Evolutionary conservation across 2,797 vertebrate genomes (phyloP).

Genomic region (Nyctalus aviator): DNA sequence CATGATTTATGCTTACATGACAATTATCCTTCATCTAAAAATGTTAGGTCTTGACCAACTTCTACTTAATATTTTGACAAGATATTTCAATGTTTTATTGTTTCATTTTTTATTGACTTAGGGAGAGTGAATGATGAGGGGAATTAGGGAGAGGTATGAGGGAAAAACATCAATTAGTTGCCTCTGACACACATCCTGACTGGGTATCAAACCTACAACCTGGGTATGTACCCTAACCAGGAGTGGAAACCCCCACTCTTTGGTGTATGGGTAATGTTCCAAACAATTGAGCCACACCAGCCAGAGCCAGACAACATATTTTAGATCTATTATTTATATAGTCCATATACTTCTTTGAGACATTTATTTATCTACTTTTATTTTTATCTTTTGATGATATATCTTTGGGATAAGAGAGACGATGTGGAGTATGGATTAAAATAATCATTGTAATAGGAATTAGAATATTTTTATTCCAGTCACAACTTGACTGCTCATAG

Average conservation of each 20-base stretch:
- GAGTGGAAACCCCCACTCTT: not conserved
- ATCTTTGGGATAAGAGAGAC: not conserved
- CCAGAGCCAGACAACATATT: not conserved
- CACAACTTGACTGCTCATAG: not conserved
- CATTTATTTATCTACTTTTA: not conserved
- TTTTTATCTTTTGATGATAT: not conserved
- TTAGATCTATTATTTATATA: not conserved
- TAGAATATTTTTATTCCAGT: not conserved
- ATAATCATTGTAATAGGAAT: not conserved
- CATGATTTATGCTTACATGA: not conserved
- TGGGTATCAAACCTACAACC: not conserved
- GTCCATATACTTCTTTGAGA: not conserved
- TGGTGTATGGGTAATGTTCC: not conserved
- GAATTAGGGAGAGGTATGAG: not conserved
- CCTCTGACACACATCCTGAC: not conserved
- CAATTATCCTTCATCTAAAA: not conserved
- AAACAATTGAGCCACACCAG: not conserved
- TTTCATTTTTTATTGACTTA: not conserved
- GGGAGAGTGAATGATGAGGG: not conserved
- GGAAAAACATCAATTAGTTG: not conserved
- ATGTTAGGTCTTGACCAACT: not conserved
- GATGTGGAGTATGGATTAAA: not conserved
- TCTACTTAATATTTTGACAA: not conserved
- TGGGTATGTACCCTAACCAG: not conserved
- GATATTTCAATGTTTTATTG: not conserved